Base-by-base conservation (phyloP, 2,113 vertebrate species). In the Carollia perspicillata region DNA sequence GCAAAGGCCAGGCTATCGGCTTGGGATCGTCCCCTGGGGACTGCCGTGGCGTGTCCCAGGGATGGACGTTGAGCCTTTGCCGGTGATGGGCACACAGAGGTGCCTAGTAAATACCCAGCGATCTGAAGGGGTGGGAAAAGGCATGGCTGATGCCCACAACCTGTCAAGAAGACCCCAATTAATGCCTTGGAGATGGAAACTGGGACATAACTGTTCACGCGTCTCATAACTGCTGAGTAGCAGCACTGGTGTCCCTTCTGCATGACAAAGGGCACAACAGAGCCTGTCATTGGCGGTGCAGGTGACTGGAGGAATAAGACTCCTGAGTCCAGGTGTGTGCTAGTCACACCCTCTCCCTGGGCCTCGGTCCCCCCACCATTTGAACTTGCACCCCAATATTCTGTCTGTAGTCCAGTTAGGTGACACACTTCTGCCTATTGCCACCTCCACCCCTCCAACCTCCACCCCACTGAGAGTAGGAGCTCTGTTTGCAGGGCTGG, bases 251-350 rank as follows among this genome's bases (percentile, higher is more conserved):
- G 1, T n/a, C 16, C 10, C 63, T 37, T 55, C 22, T 33, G 37
- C 22, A 20, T 0, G 1, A 14, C 42, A 3, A 18, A 22, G 49
- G n/a, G n/a, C 17, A 5, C 0, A 2, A 42, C 40, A 37, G 13
- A 68, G 51, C 51, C 28, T 17, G 5, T 13, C 40, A 17, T 3
- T 2, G 49, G 47, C 35, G 8, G 8, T 4, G 17, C 23, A 77
- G 44, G 68, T 20, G 51, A n/a, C 18, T 13, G 2, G 60, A 75
- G 69, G 42, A 53, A 47, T 1, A 37, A 81, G 63, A 28, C 26
- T 42, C 18, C 14, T 6, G 44, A 13, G 40, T 42, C 65, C 55
- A 13, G 0, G 2, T 5, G 33, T 10, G 26, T 30, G 20, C 30
- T 42, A 12, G 33, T 30, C 51, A 20, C 1, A 2, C 2, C 37